These are phyloP conservation scores for Petrolisthes manimaculis DNA, from an alignment of 2,888 invertebrate genomes.

Conservation along the genomic window DNA sequence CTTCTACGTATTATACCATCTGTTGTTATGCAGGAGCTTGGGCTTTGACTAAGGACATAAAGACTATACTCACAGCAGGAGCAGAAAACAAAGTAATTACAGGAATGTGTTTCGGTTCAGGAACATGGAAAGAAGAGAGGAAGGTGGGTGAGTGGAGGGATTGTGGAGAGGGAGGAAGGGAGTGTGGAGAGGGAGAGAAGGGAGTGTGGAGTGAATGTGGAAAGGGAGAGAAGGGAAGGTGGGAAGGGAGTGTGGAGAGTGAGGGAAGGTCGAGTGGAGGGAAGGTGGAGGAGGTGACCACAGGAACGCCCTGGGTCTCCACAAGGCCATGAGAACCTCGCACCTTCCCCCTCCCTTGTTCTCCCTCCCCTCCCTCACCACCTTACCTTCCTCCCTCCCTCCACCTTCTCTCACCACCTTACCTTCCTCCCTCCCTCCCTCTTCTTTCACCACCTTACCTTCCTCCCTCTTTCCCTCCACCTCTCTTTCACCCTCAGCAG, in stretches of 20 bases:
- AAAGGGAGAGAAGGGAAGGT: neutral
- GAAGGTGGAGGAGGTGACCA: neutral
- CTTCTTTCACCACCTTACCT: neutral
- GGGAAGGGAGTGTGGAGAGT: neutral
- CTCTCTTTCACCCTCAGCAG: neutral
- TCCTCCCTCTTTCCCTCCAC: neutral
- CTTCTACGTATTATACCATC: no score
- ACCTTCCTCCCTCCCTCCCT: neutral
- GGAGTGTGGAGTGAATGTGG: neutral
- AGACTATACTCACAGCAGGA: no score
- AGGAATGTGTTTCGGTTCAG: no score
- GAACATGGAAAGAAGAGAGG: no score
- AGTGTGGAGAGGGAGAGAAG: neutral
- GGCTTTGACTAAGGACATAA: no score
- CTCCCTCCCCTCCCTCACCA: neutral
- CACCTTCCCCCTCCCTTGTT: neutral
- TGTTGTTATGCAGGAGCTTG: no score
- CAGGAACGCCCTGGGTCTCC: slow-evolving; percentile 8
- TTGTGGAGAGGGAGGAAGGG: no score
- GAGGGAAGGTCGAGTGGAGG: neutral
- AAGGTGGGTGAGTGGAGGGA: no score
- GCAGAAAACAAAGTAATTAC: no score
- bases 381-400: neutral
- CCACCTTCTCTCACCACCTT: neutral
- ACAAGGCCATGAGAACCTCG: slow-evolving; percentile 1